A percentile compares a stretch with the other conserved stretches of the same genome.
These are phyloP conservation scores for Campopleginae sp. DNA, from an alignment of 2,888 invertebrate genomes.

Conservation along the genomic window DNA sequence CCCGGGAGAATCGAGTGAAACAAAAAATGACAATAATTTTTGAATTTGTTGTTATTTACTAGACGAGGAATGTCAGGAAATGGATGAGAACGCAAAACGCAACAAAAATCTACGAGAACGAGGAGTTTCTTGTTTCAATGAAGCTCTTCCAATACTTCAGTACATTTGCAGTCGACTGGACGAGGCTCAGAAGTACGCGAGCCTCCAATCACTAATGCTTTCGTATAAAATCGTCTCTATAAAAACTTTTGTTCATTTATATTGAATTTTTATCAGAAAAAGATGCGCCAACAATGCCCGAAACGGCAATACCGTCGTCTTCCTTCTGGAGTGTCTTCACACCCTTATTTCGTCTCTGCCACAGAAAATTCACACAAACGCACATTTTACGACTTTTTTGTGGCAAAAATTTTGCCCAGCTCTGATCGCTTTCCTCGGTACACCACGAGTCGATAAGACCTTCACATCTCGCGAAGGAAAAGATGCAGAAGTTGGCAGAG, in stretches of 20 bases:
- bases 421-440: slow-evolving; percentile 93
- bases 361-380: slow-evolving; percentile 92
- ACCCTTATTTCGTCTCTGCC: slow-evolving; percentile 94
- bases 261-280: slow-evolving; percentile 83
- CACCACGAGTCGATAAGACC: slow-evolving; percentile 93
- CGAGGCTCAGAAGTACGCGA: slow-evolving; percentile 90
- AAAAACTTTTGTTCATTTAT: slow-evolving; percentile 8
- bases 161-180: slow-evolving; percentile 94
- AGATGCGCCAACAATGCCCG: slow-evolving; percentile 78
- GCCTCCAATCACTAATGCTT: slow-evolving; percentile 67
- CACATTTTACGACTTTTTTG: slow-evolving; percentile 94
- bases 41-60: slow-evolving; percentile 40
- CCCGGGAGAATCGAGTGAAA: neutral
- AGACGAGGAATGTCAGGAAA: slow-evolving; percentile 92
- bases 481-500: slow-evolving; percentile 86
- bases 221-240: slow-evolving; percentile 3
- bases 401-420: slow-evolving; percentile 98
- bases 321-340: slow-evolving; percentile 94
- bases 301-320: slow-evolving; percentile 89
- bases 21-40: neutral
- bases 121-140: slow-evolving; percentile 94
- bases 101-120: slow-evolving; percentile 85
- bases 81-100: slow-evolving; percentile 84
- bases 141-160: slow-evolving; percentile 95
- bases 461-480: slow-evolving; percentile 88